Conservation (phyloP, 2,888 invertebrate species). For the Sarcophaga carnaria region DNA sequence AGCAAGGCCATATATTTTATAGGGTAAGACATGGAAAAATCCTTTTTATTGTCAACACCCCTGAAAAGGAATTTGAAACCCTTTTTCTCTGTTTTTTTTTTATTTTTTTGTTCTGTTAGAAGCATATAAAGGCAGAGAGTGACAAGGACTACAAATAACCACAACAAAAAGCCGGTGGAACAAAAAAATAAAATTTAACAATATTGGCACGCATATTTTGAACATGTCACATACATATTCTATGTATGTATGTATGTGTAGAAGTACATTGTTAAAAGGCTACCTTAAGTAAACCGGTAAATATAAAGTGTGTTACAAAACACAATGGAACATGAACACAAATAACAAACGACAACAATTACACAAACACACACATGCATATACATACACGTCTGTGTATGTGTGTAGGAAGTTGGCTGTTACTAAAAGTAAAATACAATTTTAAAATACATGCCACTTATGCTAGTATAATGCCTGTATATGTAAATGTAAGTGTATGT, state of each 20-base stretch:
- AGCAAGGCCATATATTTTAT: slow-evolving; percentile 13
- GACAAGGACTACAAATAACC: neutral
- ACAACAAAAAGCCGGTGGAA: too few relatives aligned
- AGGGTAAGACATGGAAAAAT: slow-evolving; percentile 21
- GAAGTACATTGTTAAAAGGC: neutral
- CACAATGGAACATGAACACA: neutral
- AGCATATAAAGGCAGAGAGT: neutral
- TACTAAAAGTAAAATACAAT: slow-evolving; percentile 60
- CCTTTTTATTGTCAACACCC: slow-evolving; percentile 54
- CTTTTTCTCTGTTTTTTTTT: slow-evolving; percentile 3
- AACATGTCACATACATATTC: slow-evolving; percentile 2
- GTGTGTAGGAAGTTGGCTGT: slow-evolving; percentile 20
- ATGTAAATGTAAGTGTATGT: slow-evolving; percentile 17
- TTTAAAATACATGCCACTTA: slow-evolving; percentile 51
- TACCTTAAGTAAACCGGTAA: slow-evolving; percentile 5
- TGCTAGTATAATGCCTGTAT: neutral
- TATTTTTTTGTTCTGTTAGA: neutral
- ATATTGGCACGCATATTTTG: slow-evolving; percentile 59
- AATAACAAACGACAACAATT: neutral
- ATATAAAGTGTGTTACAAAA: slow-evolving; percentile 13
- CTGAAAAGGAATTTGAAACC: slow-evolving; percentile 34
- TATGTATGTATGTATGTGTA: neutral
- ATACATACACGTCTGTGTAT: neutral
- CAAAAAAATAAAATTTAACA: slow-evolving; percentile 35
- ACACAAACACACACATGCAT: neutral